Evolutionary conservation across 2,888 invertebrate genomes (phyloP).

Genomic region (Resseliella maxima): DNA sequence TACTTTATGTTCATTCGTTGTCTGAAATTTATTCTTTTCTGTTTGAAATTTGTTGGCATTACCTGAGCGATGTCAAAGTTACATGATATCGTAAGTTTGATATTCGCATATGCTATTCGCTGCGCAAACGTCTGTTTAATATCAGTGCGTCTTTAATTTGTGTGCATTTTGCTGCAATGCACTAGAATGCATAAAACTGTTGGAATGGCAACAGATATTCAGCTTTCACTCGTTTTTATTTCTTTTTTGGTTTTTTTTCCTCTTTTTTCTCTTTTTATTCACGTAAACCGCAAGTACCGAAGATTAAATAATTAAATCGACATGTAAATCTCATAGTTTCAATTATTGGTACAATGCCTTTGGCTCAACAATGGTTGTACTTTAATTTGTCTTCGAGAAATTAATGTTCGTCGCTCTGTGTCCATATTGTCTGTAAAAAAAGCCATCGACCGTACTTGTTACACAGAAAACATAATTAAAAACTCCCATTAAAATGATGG

Average conservation of each 20-base stretch:
- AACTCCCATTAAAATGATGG: constrained; percentile 18
- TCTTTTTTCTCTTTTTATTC: neutral
- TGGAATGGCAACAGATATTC: neutral
- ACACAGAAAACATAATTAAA: constrained; percentile 17
- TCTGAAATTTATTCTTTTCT: neutral
- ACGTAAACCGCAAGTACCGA: neutral
- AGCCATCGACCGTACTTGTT: constrained; percentile 13
- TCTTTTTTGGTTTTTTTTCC: neutral
- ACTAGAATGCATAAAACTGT: neutral
- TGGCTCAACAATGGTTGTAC: constrained; percentile 4
- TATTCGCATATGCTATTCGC: neutral
- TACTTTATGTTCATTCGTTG: neutral
- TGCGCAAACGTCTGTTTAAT: neutral
- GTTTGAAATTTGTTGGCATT: neutral
- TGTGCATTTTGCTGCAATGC: neutral
- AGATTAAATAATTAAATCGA: constrained; percentile 8
- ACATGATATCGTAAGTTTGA: neutral
- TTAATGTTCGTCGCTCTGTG: neutral
- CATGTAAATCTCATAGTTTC: constrained; percentile 22
- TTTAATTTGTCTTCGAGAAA: constrained; percentile 12
- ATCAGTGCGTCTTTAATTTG: neutral
- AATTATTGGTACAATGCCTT: neutral
- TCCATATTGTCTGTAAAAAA: neutral
- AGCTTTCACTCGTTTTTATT: no score
- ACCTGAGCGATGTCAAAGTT: neutral